phyloP scores from a whole-genome alignment of 2,888 invertebrate genomes.

The Petrolisthes manimaculis region DNA sequence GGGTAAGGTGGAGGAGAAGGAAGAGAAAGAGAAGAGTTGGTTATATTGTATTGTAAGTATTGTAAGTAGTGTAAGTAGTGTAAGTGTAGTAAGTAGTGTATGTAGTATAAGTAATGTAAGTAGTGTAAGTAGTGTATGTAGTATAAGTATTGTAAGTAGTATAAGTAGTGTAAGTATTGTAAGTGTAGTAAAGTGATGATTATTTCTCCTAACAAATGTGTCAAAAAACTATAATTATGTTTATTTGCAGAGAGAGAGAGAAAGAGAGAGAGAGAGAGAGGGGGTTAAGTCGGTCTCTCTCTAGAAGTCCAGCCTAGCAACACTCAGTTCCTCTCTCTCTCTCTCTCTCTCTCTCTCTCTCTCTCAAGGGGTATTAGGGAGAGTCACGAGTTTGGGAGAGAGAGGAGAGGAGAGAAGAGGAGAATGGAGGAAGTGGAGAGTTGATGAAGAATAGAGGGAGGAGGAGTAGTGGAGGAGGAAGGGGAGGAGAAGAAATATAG shows the following conservation, averaged over 20 bases:
- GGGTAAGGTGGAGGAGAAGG: too few relatives aligned
- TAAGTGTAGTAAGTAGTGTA: too few relatives aligned
- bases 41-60: too few relatives aligned
- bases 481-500: background rate
- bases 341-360: constrained; percentile 2
- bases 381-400: background rate
- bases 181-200: too few relatives aligned
- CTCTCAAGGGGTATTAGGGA: background rate
- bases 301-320: background rate
- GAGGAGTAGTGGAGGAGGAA: background rate
- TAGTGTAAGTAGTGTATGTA: too few relatives aligned
- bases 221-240: background rate
- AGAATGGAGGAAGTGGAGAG: background rate
- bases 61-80: too few relatives aligned
- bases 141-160: too few relatives aligned
- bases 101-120: too few relatives aligned
- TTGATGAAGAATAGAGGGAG: background rate
- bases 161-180: too few relatives aligned
- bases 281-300: background rate
- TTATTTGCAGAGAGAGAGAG: background rate
- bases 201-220: too few relatives aligned
- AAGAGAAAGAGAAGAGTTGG: too few relatives aligned
- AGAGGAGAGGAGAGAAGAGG: background rate
- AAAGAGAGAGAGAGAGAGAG: background rate
- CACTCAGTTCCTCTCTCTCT: background rate